Base-by-base conservation (phyloP, 2,888 invertebrate genomes). In the Agrotis puta region DNA sequence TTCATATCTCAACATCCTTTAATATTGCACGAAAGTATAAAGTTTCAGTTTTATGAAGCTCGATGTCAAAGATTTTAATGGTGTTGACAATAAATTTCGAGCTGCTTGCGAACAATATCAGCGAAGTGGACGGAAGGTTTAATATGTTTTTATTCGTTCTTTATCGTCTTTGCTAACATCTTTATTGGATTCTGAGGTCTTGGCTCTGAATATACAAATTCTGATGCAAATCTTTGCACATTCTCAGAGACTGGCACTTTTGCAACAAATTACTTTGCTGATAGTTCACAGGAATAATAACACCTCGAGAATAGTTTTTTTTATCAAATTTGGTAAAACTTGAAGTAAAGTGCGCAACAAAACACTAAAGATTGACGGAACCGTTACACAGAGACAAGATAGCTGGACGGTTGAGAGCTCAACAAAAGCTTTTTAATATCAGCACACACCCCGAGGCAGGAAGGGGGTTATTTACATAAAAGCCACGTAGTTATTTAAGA, bases 371-470 rank as follows among this genome's bases (percentile, higher is more conserved):
- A 77, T 81, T 84, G 85, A 87, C 83, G 61, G 74, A 80, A 78
- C 81, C 73, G 77, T 85, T 79, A 76, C 68, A 63, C 65, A 72
- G 85, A 85, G 88, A 89, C 89, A 88, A 91, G 90, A 90, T 90
- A 89, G 90, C 88, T 88, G 88, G 86, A 87, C 85, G 81, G 85
- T 88, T 87, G 84, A 77, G 81, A 85, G 83, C 75, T 82, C 88
- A 93, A 94, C 95, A 95, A 95, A 89, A 94, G 94, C 89, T 94
- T 94, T 94, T 95, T 94, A 94, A 94, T 95, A 95, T 93, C 93
- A 90, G 90, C 89, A 91, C 91, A 92, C 91, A 92, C 93, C 94
- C 93, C 79, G 88, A 84, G 93, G 94, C 93, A 87, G 90, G 88
- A 89, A 88, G 86, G 87, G 90, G 90, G 90, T 88, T 92, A 94